phyloP scores from a whole-genome alignment of 2,888 invertebrate species.

The Parasteatoda lunata region DNA sequence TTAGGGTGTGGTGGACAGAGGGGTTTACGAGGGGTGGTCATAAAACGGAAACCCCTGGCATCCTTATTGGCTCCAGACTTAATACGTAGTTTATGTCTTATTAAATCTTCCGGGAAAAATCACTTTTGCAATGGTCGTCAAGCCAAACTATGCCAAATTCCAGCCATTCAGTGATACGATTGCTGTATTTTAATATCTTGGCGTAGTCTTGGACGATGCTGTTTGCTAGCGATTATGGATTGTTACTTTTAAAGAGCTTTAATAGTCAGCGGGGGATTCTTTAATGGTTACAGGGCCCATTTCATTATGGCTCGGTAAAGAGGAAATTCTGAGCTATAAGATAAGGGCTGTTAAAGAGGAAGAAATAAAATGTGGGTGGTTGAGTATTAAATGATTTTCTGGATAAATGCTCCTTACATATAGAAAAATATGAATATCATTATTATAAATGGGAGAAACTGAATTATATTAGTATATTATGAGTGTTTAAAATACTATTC shows the following conservation, averaged over 20 bases:
- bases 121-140: conserved; percentile 20
- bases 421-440: no score
- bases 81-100: conserved; percentile 52
- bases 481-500: no score
- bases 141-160: not conserved
- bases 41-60: conserved; percentile 43
- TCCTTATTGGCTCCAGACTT: conserved; percentile 53
- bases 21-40: conserved; percentile 38
- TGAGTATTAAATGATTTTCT: no score
- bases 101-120: conserved; percentile 53
- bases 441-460: no score
- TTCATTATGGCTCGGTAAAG: not conserved
- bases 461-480: no score
- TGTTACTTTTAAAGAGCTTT: not conserved
- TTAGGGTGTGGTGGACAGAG: conserved; percentile 6
- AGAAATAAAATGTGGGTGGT: no score
- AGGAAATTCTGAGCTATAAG: not conserved
- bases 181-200: conserved; percentile 46
- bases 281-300: not conserved
- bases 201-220: not conserved
- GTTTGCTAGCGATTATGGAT: conserved; percentile 20
- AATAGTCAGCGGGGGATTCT: not conserved
- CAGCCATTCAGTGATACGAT: not conserved
- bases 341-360: not conserved
- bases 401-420: no score